A percentile compares a stretch with the other conserved stretches of the same genome.
These are phyloP conservation scores for Scartelaos histophorus DNA, from an alignment of 2,113 vertebrate species.

Conservation along the genomic window DNA sequence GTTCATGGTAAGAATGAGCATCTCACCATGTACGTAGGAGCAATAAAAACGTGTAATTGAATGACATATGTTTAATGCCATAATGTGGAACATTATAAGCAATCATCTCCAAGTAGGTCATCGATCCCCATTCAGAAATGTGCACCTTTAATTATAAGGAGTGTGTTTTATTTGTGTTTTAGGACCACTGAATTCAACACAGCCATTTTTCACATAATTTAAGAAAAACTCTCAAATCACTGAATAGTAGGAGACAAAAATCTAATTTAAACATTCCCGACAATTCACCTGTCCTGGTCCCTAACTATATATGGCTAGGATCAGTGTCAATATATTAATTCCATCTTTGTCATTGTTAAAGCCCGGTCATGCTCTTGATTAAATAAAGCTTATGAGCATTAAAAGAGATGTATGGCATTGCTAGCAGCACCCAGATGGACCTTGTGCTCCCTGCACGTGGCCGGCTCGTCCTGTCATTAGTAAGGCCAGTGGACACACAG, in stretches of 20 bases:
- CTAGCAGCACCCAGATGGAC: constrained; percentile 4
- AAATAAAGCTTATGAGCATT: constrained; percentile 9
- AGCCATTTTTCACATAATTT: background rate
- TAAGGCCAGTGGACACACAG: constrained; percentile 36
- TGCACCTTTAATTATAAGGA: too few relatives aligned
- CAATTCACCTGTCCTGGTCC: background rate
- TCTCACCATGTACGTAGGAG: too few relatives aligned
- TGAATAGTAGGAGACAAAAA: background rate
- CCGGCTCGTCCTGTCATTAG: constrained; percentile 30
- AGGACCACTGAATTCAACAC: background rate
- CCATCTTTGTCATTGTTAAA: constrained; percentile 5
- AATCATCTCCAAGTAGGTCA: too few relatives aligned
- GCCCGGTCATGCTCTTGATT: background rate
- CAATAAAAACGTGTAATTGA: too few relatives aligned
- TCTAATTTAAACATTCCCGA: background rate
- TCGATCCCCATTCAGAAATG: too few relatives aligned
- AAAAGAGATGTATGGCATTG: constrained; percentile 8
- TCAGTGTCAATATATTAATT: constrained; percentile 2
- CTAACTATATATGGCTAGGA: background rate
- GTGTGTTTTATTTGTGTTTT: too few relatives aligned
- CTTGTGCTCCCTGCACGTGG: constrained; percentile 19
- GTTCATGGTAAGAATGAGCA: too few relatives aligned
- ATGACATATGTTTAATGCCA: too few relatives aligned
- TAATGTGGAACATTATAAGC: too few relatives aligned
- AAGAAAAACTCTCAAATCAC: background rate